These are phyloP conservation scores for Pleuronectes platessa DNA, from an alignment of 2,113 vertebrate genomes.

Conservation along the genomic window DNA sequence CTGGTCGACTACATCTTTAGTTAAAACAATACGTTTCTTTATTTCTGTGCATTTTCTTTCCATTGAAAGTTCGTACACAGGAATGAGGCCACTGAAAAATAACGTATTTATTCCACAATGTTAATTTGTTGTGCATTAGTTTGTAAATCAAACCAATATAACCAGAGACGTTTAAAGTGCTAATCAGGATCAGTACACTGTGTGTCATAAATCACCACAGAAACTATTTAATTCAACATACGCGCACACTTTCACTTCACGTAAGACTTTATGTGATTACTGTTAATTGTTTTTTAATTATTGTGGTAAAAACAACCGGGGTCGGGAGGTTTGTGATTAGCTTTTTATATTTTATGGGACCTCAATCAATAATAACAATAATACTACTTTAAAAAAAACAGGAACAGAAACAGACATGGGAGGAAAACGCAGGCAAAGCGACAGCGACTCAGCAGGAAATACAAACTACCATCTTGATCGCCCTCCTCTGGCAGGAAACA, in stretches of 20 bases:
- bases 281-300: constrained; percentile 57
- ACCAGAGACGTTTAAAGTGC: constrained; percentile 23
- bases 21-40: neutral
- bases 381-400: constrained; percentile 13
- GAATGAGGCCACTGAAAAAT: constrained; percentile 23
- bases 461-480: constrained; percentile 83
- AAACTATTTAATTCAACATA: constrained; percentile 24
- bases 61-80: constrained; percentile 11
- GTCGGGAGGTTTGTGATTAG: constrained; percentile 59
- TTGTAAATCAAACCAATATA: constrained; percentile 57
- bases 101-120: constrained; percentile 31
- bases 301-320: constrained; percentile 26
- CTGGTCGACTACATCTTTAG: no score
- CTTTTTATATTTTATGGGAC: constrained; percentile 28
- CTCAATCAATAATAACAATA: neutral
- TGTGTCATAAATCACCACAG: constrained; percentile 34
- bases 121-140: constrained; percentile 76
- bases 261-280: constrained; percentile 35
- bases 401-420: constrained; percentile 37
- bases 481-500: constrained; percentile 77
- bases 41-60: neutral
- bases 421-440: constrained; percentile 67
- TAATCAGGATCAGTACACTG: constrained; percentile 44
- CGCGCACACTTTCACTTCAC: constrained; percentile 44
- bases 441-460: constrained; percentile 72